Base-by-base conservation (phyloP, 23 tunicate genomes). In the Halocynthia aurantium region DNA sequence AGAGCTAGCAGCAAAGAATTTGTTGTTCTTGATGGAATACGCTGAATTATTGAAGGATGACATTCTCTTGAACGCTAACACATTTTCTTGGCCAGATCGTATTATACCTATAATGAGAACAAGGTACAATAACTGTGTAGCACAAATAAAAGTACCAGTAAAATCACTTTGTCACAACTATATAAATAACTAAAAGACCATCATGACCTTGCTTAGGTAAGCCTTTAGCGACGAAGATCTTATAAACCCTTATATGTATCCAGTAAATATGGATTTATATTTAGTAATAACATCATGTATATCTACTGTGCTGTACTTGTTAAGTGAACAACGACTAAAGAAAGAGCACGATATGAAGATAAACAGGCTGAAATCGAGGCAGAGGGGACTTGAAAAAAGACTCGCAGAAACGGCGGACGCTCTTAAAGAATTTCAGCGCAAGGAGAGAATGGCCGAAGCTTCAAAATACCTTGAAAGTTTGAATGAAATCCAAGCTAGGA, bases 21-120 rank as follows among this genome's bases (percentile, higher is more conserved):
- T 89, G 51, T 75, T 89, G 62, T 89, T 89, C 51, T 76, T 89
- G 53, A 89, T 89, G 96, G 96, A 89, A 9, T 89, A 89, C 58
- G 85, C 96, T 8, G 52, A 73, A 54, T 76, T 89, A 22, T 82
- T 69, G 51, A 80, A 89, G 56, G 79, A 80, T 53, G 96, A 89
- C 51, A 69, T 89, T 57, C 78, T 83, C 21, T 73, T 89, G 6
- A 89, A 89, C 65, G 84, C 87, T 10, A 89, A 84, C 84, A 89
- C 96, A 6, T 89, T 89, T 53, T 89, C 96, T 7, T 89, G 96
- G 96, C 96, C 96, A 18, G 85, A 76, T 66, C 53, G 96, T 53
- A 89, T 89, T 52, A 89, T 89, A 53, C 96, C 96, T 15, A 89
- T 89, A 52, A 89, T 89, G 9, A 80, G 96, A 80, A 89, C 87